Conservation (phyloP, 2,113 vertebrate species). For the Cynoglossus semilaevis region DNA sequence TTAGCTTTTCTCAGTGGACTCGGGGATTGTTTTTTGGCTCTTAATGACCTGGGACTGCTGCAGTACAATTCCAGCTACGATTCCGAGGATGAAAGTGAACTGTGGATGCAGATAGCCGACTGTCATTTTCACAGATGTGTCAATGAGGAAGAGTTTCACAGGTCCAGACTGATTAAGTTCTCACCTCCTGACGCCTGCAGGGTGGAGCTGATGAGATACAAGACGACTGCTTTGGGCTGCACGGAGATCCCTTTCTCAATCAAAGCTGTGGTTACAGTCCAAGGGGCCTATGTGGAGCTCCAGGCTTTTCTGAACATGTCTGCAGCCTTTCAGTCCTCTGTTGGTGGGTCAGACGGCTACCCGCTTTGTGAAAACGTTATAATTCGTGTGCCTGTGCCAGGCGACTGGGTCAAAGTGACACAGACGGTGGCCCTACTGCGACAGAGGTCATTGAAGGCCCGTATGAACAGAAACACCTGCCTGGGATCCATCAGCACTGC, state of each 20-base stretch:
- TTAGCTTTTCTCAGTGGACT: conserved; percentile 87
- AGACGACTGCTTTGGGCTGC: conserved; percentile 69
- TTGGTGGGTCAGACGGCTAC: conserved; percentile 43
- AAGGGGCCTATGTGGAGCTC: conserved; percentile 91
- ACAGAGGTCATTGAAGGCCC: conserved; percentile 91
- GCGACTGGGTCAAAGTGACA: conserved; percentile 89
- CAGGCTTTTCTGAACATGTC: conserved; percentile 91
- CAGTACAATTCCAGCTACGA: conserved; percentile 79
- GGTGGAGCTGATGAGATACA: conserved; percentile 91
- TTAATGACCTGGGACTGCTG: conserved; percentile 87
- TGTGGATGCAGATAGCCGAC: conserved; percentile 84
- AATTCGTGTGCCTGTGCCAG: conserved; percentile 88
- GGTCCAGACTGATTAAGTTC: conserved; percentile 84
- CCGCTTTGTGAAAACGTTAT: conserved; percentile 85
- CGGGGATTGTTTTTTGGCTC: conserved; percentile 86
- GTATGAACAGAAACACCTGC: conserved; percentile 91
- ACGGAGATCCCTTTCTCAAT: conserved; percentile 86
- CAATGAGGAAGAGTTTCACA: conserved; percentile 80
- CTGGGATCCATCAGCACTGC: conserved; percentile 80
- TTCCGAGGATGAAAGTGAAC: conserved; percentile 78
- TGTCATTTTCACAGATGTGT: conserved; percentile 86
- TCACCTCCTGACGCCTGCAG: conserved; percentile 83
- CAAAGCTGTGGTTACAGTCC: conserved; percentile 86
- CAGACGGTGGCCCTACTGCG: conserved; percentile 88
- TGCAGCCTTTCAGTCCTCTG: conserved; percentile 48